phyloP scores from a whole-genome alignment of 2,888 invertebrate genomes.

The Tolmerus cingulatus region DNA sequence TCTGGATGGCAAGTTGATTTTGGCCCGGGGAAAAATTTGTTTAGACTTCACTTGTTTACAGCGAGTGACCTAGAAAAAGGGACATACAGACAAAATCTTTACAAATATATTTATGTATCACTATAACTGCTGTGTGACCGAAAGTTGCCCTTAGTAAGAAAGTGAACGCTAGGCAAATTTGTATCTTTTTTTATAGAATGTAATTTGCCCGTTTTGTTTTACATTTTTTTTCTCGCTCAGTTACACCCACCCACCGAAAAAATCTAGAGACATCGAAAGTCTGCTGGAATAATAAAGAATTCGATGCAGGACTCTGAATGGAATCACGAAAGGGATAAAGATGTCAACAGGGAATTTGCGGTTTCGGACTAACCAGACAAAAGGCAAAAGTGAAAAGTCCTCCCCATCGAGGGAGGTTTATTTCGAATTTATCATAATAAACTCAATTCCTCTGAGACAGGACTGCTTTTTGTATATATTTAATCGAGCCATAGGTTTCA shows the following conservation, averaged over 20 bases:
- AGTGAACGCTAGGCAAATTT: conserved; percentile 7
- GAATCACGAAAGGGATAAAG: conserved; percentile 1
- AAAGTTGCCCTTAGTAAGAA: background rate
- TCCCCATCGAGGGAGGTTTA: background rate
- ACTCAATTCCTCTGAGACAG: background rate
- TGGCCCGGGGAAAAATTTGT: background rate
- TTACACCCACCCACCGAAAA: background rate
- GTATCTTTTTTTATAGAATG: conserved; percentile 7
- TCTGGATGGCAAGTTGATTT: conserved; percentile 15
- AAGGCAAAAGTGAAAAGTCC: background rate
- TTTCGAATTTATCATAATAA: conserved; percentile 7
- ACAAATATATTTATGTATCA: background rate
- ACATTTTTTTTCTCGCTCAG: background rate
- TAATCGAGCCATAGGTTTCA: background rate
- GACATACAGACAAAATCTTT: background rate
- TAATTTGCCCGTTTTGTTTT: background rate
- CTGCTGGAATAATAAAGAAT: background rate
- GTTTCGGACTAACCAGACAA: background rate
- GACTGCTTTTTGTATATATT: background rate
- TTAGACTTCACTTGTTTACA: background rate
- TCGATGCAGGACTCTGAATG: background rate
- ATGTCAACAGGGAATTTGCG: conserved; percentile 26
- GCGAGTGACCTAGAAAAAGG: background rate
- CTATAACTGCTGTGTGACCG: background rate
- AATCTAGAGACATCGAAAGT: background rate